Percentiles rank a stretch among this genome's conserved stretches.
Conservation (phyloP, 2,797 vertebrate species). For the Rhinatrema bivittatum region DNA sequence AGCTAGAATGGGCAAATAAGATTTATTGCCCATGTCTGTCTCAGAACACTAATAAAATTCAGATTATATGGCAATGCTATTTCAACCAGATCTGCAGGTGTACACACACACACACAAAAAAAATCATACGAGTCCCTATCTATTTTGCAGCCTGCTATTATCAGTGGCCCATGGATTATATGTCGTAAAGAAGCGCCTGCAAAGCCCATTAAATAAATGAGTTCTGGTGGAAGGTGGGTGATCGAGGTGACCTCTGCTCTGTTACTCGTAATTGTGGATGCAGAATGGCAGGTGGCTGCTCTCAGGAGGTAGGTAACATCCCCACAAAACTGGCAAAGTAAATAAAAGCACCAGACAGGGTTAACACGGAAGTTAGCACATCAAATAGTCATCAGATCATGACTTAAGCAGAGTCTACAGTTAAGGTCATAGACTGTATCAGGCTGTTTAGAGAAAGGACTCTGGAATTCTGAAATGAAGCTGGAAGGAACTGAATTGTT, state of each 20-base stretch:
- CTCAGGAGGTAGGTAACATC: neutral
- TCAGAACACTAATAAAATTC: slow-evolving; percentile 5
- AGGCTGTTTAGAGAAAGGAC: neutral
- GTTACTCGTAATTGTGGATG: neutral
- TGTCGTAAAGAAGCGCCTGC: neutral
- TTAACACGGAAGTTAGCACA: neutral
- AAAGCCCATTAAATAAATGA: too few species aligned
- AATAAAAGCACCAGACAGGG: neutral
- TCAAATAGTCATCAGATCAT: neutral
- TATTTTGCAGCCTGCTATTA: slow-evolving; percentile 10
- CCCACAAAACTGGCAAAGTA: neutral
- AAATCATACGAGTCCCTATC: neutral
- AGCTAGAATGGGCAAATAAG: slow-evolving; percentile 1
- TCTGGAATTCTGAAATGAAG: neutral
- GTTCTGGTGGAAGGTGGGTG: neutral
- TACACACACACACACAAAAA: neutral
- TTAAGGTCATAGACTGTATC: neutral
- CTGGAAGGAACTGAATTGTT: too few species aligned
- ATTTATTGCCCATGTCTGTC: neutral
- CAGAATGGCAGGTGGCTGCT: neutral
- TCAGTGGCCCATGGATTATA: neutral
- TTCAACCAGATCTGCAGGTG: slow-evolving; percentile 4
- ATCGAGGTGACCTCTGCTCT: neutral
- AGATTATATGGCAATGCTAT: slow-evolving; percentile 4
- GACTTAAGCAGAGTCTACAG: too few species aligned